A percentile compares a stretch with the other conserved stretches of the same genome.
Evolutionary conservation across 2,888 invertebrate genomes (phyloP).

Genomic region (Dermolepida albohirtum): DNA sequence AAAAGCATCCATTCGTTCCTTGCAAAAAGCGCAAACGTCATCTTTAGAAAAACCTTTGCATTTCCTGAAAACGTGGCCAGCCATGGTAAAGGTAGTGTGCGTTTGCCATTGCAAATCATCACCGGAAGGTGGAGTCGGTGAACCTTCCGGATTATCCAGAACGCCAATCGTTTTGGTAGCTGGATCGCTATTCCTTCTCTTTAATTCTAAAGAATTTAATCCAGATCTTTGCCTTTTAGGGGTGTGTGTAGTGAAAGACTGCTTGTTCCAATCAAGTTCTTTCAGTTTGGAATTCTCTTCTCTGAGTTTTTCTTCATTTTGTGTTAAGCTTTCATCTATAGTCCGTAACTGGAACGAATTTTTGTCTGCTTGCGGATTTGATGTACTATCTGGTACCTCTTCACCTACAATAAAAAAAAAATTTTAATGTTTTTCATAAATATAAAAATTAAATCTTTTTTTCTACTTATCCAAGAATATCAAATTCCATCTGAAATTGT

Average conservation of each 20-base stretch:
- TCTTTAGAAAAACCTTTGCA: slow-evolving; percentile 82
- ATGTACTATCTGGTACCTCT: slow-evolving; percentile 64
- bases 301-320: slow-evolving; percentile 32
- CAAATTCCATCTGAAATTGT: no score
- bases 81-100: slow-evolving; percentile 74
- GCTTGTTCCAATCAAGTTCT: slow-evolving; percentile 51
- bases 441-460: no score
- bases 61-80: slow-evolving; percentile 82
- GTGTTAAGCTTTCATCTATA: slow-evolving; percentile 60
- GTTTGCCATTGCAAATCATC: slow-evolving; percentile 73
- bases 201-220: slow-evolving; percentile 67
- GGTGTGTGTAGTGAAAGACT: slow-evolving; percentile 51
- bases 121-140: slow-evolving; percentile 64
- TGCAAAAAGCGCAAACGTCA: slow-evolving; percentile 85
- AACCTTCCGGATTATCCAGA: slow-evolving; percentile 63
- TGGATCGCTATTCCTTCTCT: slow-evolving; percentile 81
- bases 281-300: slow-evolving; percentile 37
- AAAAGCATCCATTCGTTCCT: slow-evolving; percentile 84
- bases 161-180: slow-evolving; percentile 66
- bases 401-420: slow-evolving; percentile 60
- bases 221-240: slow-evolving; percentile 64
- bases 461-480: no score
- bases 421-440: background rate
- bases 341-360: slow-evolving; percentile 58
- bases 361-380: slow-evolving; percentile 53